Evolutionary conservation across 2,888 invertebrate genomes (phyloP).

Genomic region (Callimorpha dominula): DNA sequence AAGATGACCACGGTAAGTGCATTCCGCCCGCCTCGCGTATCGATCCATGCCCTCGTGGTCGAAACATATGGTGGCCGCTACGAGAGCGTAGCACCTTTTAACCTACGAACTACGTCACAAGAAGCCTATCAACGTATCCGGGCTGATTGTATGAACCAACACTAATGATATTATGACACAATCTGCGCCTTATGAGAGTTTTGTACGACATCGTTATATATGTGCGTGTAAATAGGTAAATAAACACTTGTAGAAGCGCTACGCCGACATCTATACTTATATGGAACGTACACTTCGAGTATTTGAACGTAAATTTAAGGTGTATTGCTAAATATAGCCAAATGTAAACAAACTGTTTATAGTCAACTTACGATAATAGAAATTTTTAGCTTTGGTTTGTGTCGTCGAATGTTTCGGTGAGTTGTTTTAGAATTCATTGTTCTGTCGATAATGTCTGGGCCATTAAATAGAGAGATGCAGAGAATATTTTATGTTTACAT

Average conservation of each 20-base stretch:
- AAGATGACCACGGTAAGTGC: constrained; percentile 86
- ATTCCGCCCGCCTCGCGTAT: constrained; percentile 75
- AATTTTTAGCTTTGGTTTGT: constrained; percentile 9
- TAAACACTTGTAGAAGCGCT: constrained; percentile 79
- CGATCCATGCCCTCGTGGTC: constrained; percentile 81
- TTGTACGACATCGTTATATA: constrained; percentile 40
- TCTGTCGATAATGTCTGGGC: background rate
- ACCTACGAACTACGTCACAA: constrained; percentile 62
- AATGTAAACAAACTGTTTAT: constrained; percentile 42
- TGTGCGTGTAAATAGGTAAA: constrained; percentile 69
- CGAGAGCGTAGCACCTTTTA: constrained; percentile 67
- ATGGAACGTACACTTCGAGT: constrained; percentile 17
- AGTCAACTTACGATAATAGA: constrained; percentile 28
- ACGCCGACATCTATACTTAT: constrained; percentile 43
- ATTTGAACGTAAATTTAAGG: constrained; percentile 30
- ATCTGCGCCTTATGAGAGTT: constrained; percentile 49
- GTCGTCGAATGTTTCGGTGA: constrained; percentile 3
- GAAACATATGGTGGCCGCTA: constrained; percentile 83
- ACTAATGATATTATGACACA: constrained; percentile 58
- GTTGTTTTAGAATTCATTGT: constrained; percentile 6
- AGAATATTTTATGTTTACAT: too few species aligned
- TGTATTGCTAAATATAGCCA: constrained; percentile 40
- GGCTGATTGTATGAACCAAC: constrained; percentile 49
- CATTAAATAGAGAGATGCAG: background rate
- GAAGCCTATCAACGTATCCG: constrained; percentile 55